Evolutionary conservation across 2,888 invertebrate genomes (phyloP).

Genomic region (Stramonita haemastoma): DNA sequence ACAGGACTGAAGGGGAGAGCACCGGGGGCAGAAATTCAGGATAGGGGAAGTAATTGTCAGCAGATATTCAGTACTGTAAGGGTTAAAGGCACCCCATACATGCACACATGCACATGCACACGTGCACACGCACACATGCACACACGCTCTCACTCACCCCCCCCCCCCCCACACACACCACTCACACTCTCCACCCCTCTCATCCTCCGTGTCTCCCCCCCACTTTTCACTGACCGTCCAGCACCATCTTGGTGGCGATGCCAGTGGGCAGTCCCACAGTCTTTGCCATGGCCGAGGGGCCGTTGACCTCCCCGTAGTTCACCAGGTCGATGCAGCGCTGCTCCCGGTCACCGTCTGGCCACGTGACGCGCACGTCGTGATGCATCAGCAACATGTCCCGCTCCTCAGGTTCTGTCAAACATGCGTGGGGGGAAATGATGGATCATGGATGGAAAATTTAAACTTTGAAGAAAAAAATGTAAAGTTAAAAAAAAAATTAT

Average conservation of each 20-base stretch:
- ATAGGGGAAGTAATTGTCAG: no score
- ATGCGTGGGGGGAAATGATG: not conserved
- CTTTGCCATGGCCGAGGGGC: conserved; percentile 97
- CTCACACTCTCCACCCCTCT: not conserved
- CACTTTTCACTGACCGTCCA: conserved; percentile 87
- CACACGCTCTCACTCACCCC: not conserved
- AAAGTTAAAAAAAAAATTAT: no score
- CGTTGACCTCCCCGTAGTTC: conserved; percentile 86
- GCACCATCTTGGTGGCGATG: conserved; percentile 97
- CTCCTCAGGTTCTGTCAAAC: conserved; percentile 81
- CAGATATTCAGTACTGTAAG: no score
- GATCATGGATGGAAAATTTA: no score
- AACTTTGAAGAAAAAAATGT: no score
- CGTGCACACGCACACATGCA: no score
- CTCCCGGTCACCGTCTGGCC: conserved; percentile 90
- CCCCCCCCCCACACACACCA: not conserved
- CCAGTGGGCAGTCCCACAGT: conserved; percentile 95
- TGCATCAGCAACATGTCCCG: conserved; percentile 95
- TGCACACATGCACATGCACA: no score
- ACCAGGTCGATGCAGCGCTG: conserved; percentile 87
- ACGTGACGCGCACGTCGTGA: conserved; percentile 93
- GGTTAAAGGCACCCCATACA: no score
- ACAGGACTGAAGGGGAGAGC: no score
- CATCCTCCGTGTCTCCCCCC: not conserved
- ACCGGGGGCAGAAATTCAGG: no score